Base-by-base conservation (phyloP, 2,888 invertebrate species). In the Eulithis testata region DNA sequence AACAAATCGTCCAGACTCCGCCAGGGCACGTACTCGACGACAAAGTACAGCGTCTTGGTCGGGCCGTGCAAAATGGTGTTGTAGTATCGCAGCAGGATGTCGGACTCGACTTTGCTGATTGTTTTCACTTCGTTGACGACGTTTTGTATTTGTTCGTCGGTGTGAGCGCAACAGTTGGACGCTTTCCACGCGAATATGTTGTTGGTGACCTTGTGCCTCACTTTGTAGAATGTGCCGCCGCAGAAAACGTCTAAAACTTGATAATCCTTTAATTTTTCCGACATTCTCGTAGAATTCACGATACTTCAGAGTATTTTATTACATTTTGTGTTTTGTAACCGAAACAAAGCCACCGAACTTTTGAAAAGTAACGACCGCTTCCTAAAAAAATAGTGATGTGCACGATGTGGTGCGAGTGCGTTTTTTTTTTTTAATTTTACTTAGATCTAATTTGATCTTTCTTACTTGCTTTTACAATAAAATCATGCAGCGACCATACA, bases 111-210 rank as follows among this genome's bases (percentile, higher is more conserved):
- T 81, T 83, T 81, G 78, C 87, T 87, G 78, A 92, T 84, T 70
- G 81, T 84, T 84, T 88, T 90, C 74, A 91, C 91, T 83, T 93
- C 93, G 73, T 83, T 85, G 44, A 80, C 85, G 71, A 91, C 84
- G 76, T 85, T 88, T 81, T 90, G 85, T 84, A 93, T 86, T 82
- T 91, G 88, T 79, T 88, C 84, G 77, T 86, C 84, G 64, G 88
- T 84, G 78, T 86, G 89, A 75, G 84, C 81, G 70, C 87, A 86
- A 75, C 92, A 93, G 78, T 93, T 83, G 84, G 84, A 89, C 71
- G 93, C 93, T 82, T 90, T 91, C 93, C 93, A 93, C 76, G 90
- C 88, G 80, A 90, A 91, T 83, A 92, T 87, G 77, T 89, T 88
- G 82, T 89, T 88, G 72, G 90, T 92, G 88, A 89, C 90, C 90